These are phyloP conservation scores for Drosophila kepulauana DNA, from an alignment of 1,140 invertebrate species.

Conservation along the genomic window DNA sequence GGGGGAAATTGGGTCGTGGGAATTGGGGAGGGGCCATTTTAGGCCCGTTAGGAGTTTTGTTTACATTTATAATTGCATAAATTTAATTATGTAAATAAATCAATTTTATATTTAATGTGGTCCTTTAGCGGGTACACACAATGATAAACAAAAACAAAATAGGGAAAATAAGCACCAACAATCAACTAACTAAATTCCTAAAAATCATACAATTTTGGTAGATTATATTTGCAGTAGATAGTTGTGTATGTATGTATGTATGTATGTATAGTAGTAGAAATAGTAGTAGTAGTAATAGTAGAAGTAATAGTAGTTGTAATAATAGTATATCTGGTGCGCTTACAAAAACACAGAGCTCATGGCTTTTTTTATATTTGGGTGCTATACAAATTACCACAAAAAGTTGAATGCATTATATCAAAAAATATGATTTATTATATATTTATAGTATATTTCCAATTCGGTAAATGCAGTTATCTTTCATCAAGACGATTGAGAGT, in stretches of 20 bases:
- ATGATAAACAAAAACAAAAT: slow-evolving; percentile 1
- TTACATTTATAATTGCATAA: slow-evolving; percentile 81
- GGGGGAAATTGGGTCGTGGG: background rate
- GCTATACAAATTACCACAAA: slow-evolving; percentile 84
- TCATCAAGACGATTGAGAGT: slow-evolving; percentile 48
- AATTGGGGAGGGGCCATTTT: slow-evolving; percentile 11
- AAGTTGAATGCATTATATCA: slow-evolving; percentile 74
- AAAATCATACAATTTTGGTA: slow-evolving; percentile 47
- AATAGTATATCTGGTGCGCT: slow-evolving; percentile 53
- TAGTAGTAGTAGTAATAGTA: slow-evolving; percentile 37
- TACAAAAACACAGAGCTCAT: slow-evolving; percentile 74
- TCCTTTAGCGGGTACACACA: slow-evolving; percentile 20
- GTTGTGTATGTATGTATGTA: slow-evolving; percentile 5
- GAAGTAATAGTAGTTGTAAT: slow-evolving; percentile 36
- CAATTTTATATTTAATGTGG: slow-evolving; percentile 75
- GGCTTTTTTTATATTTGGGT: slow-evolving; percentile 53
- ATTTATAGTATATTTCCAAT: slow-evolving; percentile 60
- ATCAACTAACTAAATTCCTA: slow-evolving; percentile 61
- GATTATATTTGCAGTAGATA: slow-evolving; percentile 40
- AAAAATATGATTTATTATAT: slow-evolving; percentile 61
- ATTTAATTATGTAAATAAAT: slow-evolving; percentile 81
- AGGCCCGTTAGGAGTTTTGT: slow-evolving; percentile 46
- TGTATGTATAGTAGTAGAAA: slow-evolving; percentile 22
- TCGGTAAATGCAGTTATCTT: slow-evolving; percentile 43
- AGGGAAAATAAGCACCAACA: slow-evolving; percentile 39